A percentile compares a stretch with the other conserved stretches of the same genome.
Evolutionary conservation across 2,113 vertebrate species (phyloP).

Genomic region (Hippoglossus stenolepis): DNA sequence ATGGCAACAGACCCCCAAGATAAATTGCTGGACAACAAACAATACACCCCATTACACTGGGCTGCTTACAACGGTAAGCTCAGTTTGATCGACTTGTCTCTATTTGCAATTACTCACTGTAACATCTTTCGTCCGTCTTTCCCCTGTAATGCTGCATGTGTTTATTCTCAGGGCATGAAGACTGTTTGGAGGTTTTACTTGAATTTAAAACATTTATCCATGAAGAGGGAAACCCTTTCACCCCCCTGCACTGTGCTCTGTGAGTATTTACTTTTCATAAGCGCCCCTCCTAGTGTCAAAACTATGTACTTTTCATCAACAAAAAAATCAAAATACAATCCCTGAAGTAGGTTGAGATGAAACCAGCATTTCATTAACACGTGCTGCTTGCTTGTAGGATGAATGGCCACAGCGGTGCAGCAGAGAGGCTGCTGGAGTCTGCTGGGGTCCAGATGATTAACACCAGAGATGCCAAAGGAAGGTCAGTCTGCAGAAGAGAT

Average conservation of each 20-base stretch:
- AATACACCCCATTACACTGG: constrained; percentile 96
- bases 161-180: constrained; percentile 90
- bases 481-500: constrained; percentile 77
- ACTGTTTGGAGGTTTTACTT: constrained; percentile 99
- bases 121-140: too few relatives aligned
- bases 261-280: constrained; percentile 78
- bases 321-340: too few relatives aligned
- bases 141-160: background rate
- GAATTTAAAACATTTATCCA: constrained; percentile 95
- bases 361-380: background rate
- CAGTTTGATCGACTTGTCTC: background rate
- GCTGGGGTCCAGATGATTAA: constrained; percentile 95
- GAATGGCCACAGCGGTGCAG: constrained; percentile 93
- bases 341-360: background rate
- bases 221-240: constrained; percentile 96
- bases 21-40: constrained; percentile 92
- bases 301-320: too few relatives aligned
- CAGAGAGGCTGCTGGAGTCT: constrained; percentile 93
- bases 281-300: background rate
- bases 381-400: constrained; percentile 80
- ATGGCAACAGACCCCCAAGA: constrained; percentile 90
- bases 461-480: constrained; percentile 98
- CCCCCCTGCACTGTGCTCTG: constrained; percentile 99
- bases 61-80: constrained; percentile 94
- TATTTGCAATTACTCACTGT: too few relatives aligned